Percentiles rank a stretch among this genome's conserved stretches.
Evolutionary conservation across 2,888 invertebrate genomes (phyloP).

Genomic region (Mythimna albipuncta): DNA sequence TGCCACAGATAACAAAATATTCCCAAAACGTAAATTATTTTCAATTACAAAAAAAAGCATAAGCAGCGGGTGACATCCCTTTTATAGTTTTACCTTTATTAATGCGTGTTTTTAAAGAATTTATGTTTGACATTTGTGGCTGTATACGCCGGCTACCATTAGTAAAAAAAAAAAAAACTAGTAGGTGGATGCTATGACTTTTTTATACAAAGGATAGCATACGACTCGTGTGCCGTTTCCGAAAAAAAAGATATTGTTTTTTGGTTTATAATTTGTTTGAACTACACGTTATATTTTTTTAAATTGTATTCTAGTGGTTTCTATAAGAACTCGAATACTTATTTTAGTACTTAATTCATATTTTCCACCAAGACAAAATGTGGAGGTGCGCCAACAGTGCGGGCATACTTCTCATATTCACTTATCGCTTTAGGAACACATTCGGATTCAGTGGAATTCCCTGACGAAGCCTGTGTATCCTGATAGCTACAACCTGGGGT

Average conservation of each 20-base stretch:
- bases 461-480: too few relatives aligned
- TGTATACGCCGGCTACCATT: conserved; percentile 66
- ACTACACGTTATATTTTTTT: background rate
- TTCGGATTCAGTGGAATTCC: too few relatives aligned
- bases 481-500: too few relatives aligned
- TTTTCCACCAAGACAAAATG: too few relatives aligned
- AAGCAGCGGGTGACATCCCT: conserved; percentile 63
- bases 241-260: conserved; percentile 2
- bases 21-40: conserved; percentile 66
- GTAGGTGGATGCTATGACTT: conserved; percentile 19
- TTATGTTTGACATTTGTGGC: conserved; percentile 82
- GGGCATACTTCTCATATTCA: too few relatives aligned
- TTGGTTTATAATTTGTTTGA: background rate
- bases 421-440: too few relatives aligned
- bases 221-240: background rate
- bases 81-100: conserved; percentile 80
- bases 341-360: too few relatives aligned
- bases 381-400: too few relatives aligned
- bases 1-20: conserved; percentile 55
- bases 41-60: conserved; percentile 50
- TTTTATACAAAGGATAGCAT: conserved; percentile 26
- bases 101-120: conserved; percentile 85
- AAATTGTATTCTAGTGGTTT: background rate
- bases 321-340: too few relatives aligned
- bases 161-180: conserved; percentile 40